Evolutionary conservation across 2,113 vertebrate species (phyloP), one percentile per base, ranked within the genome.

Genomic region (Forbesichthys papilliferus): DNA sequence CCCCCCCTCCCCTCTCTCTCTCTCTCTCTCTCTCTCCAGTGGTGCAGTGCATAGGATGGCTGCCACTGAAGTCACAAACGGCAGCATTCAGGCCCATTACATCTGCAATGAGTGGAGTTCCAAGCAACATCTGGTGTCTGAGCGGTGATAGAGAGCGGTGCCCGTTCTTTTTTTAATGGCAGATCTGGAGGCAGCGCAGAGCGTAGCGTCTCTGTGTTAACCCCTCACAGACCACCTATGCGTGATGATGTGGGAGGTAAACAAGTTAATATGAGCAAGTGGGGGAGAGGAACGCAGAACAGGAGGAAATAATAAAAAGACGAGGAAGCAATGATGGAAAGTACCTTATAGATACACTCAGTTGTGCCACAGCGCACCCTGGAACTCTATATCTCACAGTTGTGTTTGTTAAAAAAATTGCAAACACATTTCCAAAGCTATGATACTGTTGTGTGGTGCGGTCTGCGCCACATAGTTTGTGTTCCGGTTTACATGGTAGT

Each of bases 71-170:
- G 95, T 94, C 95, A 93, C 95, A 95, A 95, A 96, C 95, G 95
- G 95, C 95, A 93, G 94, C 94, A 98, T 96, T 96, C 95, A 95
- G 95, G 93, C 93, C 96, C 96, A 98, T 98, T 97, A 96, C 96
- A 94, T 96, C 96, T 95, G 95, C 95, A 96, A 96, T 96, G 96
- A 97, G 95, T 95, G 95, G 95, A 94, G 94, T 95, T 94, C 93
- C 93, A 91, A 93, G 94, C 94, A 96, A 98, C 96, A 98, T 96
- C 96, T 98, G 96, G 95, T 92, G 92, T 95, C 93, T 94, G 92
- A 93, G 95, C 95, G 93, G 95, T 94, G 96, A 95, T 94, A 95
- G 95, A 96, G 94, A 95, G 93, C 93, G 93, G 94, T 94, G 93
- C 93, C 94, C 92, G 92, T 88, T 93, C 69, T 67, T 74, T 91